Evolutionary conservation across 2,113 vertebrate genomes (phyloP).

Genomic region (Callionymus lyra): DNA sequence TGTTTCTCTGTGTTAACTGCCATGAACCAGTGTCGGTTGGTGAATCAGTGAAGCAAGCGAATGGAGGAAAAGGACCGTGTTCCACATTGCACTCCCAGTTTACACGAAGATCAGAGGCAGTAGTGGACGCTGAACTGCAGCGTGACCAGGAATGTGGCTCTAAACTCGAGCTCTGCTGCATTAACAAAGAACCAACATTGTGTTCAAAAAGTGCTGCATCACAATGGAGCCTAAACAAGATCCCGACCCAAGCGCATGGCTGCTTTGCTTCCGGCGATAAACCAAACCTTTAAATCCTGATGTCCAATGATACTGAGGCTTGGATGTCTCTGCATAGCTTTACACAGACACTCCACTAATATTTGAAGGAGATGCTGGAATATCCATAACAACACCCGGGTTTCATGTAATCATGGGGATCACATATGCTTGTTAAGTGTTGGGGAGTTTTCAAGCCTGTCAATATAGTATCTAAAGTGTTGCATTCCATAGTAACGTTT

Average conservation of each 20-base stretch:
- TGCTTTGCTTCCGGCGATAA: constrained; percentile 45
- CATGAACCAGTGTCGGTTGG: not conserved
- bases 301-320: too few species aligned
- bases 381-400: too few species aligned
- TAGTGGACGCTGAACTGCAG: constrained; percentile 14
- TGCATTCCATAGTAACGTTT: too few species aligned
- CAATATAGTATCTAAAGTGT: too few species aligned
- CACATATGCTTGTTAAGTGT: too few species aligned
- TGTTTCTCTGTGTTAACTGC: not conserved
- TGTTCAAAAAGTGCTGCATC: constrained; percentile 56
- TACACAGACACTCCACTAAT: too few species aligned
- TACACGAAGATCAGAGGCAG: constrained; percentile 18
- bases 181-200: constrained; percentile 53
- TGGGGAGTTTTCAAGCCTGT: too few species aligned
- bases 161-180: constrained; percentile 17
- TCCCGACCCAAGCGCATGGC: constrained; percentile 40
- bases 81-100: not conserved
- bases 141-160: constrained; percentile 38
- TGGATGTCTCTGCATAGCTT: too few species aligned
- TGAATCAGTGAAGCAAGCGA: not conserved
- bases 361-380: too few species aligned
- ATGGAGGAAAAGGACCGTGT: not conserved
- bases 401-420: too few species aligned
- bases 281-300: constrained; percentile 15
- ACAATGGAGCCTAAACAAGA: constrained; percentile 50